phyloP scores from a whole-genome alignment of 2,888 invertebrate genomes.

The Dendrolimus houi region DNA sequence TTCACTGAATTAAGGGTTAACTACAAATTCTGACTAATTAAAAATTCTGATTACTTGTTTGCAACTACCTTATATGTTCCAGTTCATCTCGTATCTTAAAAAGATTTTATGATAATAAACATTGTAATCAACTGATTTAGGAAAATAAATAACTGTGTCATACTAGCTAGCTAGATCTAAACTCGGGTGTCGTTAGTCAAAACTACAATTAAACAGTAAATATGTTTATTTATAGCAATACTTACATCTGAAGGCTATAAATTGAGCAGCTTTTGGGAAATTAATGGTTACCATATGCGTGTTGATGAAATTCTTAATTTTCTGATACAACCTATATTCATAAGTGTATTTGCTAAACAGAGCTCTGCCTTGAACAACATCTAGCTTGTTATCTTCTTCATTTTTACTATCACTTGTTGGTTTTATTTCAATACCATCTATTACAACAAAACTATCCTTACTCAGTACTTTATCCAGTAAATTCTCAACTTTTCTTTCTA shows the following conservation, averaged over 20 bases:
- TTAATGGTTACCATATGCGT: slow-evolving; percentile 80
- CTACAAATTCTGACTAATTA: too few relatives aligned
- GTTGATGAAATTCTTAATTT: slow-evolving; percentile 75
- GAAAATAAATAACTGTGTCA: too few relatives aligned
- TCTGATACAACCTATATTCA: slow-evolving; percentile 74
- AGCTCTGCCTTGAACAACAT: slow-evolving; percentile 40
- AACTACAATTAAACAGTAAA: not conserved
- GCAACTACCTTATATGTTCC: too few relatives aligned
- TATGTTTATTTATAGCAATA: slow-evolving; percentile 17
- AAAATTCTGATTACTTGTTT: too few relatives aligned
- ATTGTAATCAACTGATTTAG: too few relatives aligned
- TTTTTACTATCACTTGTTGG: slow-evolving; percentile 20
- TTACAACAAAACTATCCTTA: slow-evolving; percentile 72
- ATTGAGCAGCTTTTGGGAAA: slow-evolving; percentile 80
- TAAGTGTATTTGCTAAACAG: slow-evolving; percentile 57
- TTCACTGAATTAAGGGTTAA: too few relatives aligned
- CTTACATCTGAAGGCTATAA: slow-evolving; percentile 79
- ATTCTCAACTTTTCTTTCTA: slow-evolving; percentile 71
- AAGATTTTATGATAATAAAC: too few relatives aligned
- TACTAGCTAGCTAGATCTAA: too few relatives aligned
- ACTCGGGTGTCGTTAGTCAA: too few relatives aligned
- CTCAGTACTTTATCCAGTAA: slow-evolving; percentile 75
- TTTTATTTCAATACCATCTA: slow-evolving; percentile 76
- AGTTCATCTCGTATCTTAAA: too few relatives aligned
- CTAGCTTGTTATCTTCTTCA: slow-evolving; percentile 12